Evolutionary conservation across 2,797 vertebrate genomes (phyloP), one percentile per base, ranked within the genome.

Genomic region (Danio tinwini): DNA sequence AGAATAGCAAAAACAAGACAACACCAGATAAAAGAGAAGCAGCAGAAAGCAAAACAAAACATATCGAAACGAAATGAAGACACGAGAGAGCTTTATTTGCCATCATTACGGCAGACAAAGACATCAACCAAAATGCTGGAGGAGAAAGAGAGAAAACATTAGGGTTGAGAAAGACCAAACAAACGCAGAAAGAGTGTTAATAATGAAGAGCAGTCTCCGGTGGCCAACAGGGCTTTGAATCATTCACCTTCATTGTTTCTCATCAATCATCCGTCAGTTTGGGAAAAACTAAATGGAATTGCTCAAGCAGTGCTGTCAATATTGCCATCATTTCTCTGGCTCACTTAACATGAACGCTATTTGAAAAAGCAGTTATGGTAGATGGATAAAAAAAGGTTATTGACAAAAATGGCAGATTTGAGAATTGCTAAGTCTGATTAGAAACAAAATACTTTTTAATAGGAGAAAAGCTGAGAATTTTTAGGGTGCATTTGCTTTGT

Each of bases 381-480:
- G 75, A 78, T 12, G 79, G 84, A 85, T 52, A 82, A 73, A 84
- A 59, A 72, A 69, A 53, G 82, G 29, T 29, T 76, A 70, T 75
- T 72, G 76, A 82, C 47, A 19, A 69, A 64, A 88, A 76, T 70
- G 1, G 83, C 84, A 86, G 84, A 91, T 90, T 88, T 90, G 90
- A 88, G 86, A 86, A 88, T 89, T 80, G 59, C 85, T 71, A 81
- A 86, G 89, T 92, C 72, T 89, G 83, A 86, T 88, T 89, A 84
- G 89, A 92, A 92, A 90, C 84, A 89, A 90, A 89, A 91, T 83
- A 86, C 86, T 88, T 90, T 85, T 75, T 44, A 87, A 82, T 75
- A 29, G 39, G 68, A 85, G 83, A 80, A 5, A 70, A 78, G 6
- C 53, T 13, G 17, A 65, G n/a, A 44, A 16, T 58, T 56, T 19